Conservation (phyloP, 2,797 vertebrate genomes). For the Buphagus erythrorhynchus region DNA sequence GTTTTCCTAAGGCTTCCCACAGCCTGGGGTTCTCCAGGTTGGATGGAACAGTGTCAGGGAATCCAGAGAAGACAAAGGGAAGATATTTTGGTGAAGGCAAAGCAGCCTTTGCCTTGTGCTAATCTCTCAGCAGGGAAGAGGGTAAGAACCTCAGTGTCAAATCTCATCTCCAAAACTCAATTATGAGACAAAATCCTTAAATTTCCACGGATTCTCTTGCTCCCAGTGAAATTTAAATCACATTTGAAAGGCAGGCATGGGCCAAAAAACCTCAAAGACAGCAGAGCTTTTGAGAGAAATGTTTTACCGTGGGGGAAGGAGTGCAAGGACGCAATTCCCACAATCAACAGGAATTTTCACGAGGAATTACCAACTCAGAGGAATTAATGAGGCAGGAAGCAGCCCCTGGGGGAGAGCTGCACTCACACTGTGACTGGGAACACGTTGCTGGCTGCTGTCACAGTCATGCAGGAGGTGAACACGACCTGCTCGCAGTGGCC, state of each 20-base stretch:
- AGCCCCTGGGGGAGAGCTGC: neutral
- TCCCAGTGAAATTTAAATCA: neutral
- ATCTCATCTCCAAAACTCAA: neutral
- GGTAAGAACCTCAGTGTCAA: neutral
- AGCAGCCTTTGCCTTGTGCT: neutral
- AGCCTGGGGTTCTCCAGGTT: neutral
- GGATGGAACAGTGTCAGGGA: neutral
- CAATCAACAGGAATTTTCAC: fast-evolving
- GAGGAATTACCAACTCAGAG: neutral
- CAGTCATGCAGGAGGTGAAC: constrained; percentile 95
- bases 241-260: neutral
- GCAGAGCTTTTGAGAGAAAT: neutral
- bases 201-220: neutral
- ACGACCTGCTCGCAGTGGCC: constrained; percentile 96
- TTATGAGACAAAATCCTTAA: neutral
- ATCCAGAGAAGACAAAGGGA: neutral
- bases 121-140: neutral
- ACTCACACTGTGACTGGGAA: constrained; percentile 98
- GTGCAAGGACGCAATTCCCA: fast-evolving
- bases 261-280: neutral
- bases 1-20: neutral
- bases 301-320: neutral
- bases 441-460: constrained; percentile 88
- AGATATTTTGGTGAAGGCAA: neutral
- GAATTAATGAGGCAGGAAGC: neutral